Evolutionary conservation across 2,888 invertebrate genomes (phyloP).

Genomic region (Gasteruption jaculator): DNA sequence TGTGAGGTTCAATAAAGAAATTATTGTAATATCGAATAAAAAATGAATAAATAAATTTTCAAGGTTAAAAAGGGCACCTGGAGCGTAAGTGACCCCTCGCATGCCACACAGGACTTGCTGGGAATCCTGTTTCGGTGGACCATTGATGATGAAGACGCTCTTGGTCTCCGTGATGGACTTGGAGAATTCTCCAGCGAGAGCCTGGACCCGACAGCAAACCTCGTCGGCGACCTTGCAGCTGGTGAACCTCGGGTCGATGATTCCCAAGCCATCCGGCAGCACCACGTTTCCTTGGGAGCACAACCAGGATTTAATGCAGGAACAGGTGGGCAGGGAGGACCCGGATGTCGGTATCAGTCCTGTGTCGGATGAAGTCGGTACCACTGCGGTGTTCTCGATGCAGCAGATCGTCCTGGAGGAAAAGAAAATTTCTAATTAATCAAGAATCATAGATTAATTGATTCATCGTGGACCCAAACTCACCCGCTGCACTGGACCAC

Average conservation of each 20-base stretch:
- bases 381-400: too few relatives aligned
- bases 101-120: slow-evolving; percentile 30
- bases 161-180: too few relatives aligned
- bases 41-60: background rate
- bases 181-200: too few relatives aligned
- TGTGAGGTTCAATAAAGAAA: background rate
- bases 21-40: background rate
- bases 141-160: slow-evolving; percentile 16
- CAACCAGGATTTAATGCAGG: slow-evolving; percentile 33
- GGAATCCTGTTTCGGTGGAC: slow-evolving; percentile 2
- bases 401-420: too few relatives aligned
- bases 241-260: slow-evolving; percentile 41
- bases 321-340: too few relatives aligned
- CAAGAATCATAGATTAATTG: too few relatives aligned
- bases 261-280: slow-evolving; percentile 30
- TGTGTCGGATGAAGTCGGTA: too few relatives aligned
- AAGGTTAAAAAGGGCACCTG: slow-evolving; percentile 24
- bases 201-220: slow-evolving; percentile 38
- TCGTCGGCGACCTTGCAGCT: slow-evolving; percentile 40
- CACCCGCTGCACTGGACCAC: slow-evolving; percentile 27
- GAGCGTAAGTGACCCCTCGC: slow-evolving; percentile 27
- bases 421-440: too few relatives aligned
- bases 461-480: too few relatives aligned
- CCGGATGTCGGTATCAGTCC: slow-evolving; percentile 17
- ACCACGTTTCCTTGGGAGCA: slow-evolving; percentile 34